Evolutionary conservation across 2,888 invertebrate species (phyloP).

Genomic region (Hartigia nigra): DNA sequence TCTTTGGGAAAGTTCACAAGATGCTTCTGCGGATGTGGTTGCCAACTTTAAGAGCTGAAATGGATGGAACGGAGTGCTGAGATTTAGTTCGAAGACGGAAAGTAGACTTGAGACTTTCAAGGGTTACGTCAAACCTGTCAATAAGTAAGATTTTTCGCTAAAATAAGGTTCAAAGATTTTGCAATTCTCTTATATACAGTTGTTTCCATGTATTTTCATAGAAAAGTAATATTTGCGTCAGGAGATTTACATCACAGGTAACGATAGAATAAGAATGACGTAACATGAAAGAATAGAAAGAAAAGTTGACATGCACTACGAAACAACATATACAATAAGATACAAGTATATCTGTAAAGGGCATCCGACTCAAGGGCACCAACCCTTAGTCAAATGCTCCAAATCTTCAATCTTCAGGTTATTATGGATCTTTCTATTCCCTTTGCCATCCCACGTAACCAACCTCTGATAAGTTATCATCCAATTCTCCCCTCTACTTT

Average conservation of each 20-base stretch:
- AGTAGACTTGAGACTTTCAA: background rate
- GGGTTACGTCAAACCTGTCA: background rate
- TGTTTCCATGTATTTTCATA: background rate
- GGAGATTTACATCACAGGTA: background rate
- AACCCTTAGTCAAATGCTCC: background rate
- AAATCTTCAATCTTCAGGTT: conserved; percentile 5
- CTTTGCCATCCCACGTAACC: background rate
- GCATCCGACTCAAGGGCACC: background rate
- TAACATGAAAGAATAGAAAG: background rate
- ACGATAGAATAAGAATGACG: background rate
- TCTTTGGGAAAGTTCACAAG: background rate
- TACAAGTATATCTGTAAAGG: background rate
- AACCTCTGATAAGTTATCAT: background rate
- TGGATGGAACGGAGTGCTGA: background rate
- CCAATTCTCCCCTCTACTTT: conserved; percentile 3
- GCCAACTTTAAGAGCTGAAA: background rate
- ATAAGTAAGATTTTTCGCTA: background rate
- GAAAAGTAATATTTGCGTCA: background rate
- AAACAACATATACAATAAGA: background rate
- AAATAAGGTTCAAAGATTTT: background rate
- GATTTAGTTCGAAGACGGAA: background rate
- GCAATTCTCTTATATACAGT: background rate
- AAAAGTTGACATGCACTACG: background rate
- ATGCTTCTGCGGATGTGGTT: background rate
- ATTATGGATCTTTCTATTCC: conserved; percentile 1